These are phyloP conservation scores for Spinibarbus caldwelli DNA, from an alignment of 2,797 vertebrate species.

Conservation along the genomic window DNA sequence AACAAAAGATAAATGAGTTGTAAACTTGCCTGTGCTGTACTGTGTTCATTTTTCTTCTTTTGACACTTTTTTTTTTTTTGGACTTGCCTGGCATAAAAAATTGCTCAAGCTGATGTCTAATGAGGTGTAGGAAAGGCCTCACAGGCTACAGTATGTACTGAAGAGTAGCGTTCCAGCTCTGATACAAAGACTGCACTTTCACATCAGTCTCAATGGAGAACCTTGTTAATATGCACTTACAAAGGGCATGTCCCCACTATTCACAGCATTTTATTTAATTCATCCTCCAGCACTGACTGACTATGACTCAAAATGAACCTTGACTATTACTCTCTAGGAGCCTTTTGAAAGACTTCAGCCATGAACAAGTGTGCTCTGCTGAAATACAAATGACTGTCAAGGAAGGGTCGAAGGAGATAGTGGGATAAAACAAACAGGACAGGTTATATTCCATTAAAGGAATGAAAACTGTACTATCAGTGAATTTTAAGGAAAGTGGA, in stretches of 20 bases:
- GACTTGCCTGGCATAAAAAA: slow-evolving; percentile 52
- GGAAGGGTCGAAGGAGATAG: neutral
- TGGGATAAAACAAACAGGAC: neutral
- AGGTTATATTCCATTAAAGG: neutral
- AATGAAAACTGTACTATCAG: slow-evolving; percentile 5
- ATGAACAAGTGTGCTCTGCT: neutral
- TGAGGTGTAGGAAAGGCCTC: slow-evolving; percentile 51
- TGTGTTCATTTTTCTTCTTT: slow-evolving; percentile 54
- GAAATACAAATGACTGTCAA: neutral
- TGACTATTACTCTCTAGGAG: neutral
- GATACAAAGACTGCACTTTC: slow-evolving; percentile 16
- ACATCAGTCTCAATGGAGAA: neutral
- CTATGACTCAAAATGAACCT: slow-evolving; percentile 9
- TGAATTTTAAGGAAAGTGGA: neutral
- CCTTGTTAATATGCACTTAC: slow-evolving; percentile 27
- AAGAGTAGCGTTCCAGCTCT: slow-evolving; percentile 10
- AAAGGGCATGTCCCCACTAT: slow-evolving; percentile 10
- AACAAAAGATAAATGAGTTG: slow-evolving; percentile 56
- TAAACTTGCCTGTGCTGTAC: slow-evolving; percentile 31
- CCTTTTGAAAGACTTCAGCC: slow-evolving; percentile 16
- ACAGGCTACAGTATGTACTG: slow-evolving; percentile 36
- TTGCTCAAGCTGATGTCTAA: slow-evolving; percentile 50
- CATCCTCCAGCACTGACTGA: neutral
- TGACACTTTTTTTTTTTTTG: slow-evolving; percentile 51
- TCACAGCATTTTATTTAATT: slow-evolving; percentile 1